Percentiles rank a stretch among this genome's conserved stretches.
phyloP scores from a whole-genome alignment of 2,113 vertebrate genomes.

The Centropus bengalensis region DNA sequence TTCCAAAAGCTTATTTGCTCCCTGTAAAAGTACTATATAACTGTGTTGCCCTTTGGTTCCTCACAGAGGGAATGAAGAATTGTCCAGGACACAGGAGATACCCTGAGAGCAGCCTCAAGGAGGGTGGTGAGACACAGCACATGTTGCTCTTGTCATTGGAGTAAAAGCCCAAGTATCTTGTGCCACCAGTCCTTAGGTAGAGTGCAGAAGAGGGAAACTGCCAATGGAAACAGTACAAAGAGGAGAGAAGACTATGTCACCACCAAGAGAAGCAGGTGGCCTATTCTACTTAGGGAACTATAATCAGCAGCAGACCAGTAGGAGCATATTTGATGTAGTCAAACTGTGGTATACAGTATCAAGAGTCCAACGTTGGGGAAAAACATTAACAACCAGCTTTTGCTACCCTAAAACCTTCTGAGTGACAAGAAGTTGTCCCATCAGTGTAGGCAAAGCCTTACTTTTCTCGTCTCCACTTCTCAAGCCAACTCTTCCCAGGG shows the following conservation, averaged over 20 bases:
- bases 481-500: not conserved
- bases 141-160: not conserved
- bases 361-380: not conserved
- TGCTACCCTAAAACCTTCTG: not conserved
- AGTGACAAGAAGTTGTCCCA: not conserved
- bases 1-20: not conserved
- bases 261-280: not conserved
- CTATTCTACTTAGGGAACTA: not conserved
- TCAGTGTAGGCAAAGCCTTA: not conserved
- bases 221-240: not conserved
- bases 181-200: not conserved
- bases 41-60: not conserved
- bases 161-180: not conserved
- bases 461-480: not conserved
- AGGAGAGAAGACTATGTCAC: not conserved
- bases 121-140: not conserved
- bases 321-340: not conserved
- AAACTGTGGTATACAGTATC: not conserved
- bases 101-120: fast-evolving
- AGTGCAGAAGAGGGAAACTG: not conserved
- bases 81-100: not conserved
- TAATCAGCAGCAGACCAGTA: not conserved
- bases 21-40: not conserved
- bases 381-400: not conserved
- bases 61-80: not conserved